Evolutionary conservation across 2,113 vertebrate species (phyloP).

Genomic region (Carlito syrichta): DNA sequence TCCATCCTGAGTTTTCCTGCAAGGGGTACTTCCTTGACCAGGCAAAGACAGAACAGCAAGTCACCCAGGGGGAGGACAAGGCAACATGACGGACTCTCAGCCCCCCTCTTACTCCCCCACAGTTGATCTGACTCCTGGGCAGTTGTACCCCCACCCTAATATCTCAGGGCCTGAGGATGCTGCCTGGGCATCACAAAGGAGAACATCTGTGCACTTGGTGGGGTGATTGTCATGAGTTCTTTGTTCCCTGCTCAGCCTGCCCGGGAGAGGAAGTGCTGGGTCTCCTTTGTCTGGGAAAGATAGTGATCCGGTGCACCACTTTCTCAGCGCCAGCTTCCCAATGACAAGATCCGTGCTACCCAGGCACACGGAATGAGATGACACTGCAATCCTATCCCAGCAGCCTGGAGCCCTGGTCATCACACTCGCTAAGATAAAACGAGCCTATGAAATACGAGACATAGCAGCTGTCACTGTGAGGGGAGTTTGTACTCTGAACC

Average conservation of each 20-base stretch:
- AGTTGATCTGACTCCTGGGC: not conserved
- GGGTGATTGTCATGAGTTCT: not conserved
- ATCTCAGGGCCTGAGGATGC: not conserved
- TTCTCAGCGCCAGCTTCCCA: not conserved
- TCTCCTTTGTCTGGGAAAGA: not conserved
- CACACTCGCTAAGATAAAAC: not conserved
- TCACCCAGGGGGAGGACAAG: rapidly evolving
- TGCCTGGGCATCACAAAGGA: not conserved
- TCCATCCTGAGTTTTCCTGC: rapidly evolving
- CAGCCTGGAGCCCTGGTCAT: not conserved
- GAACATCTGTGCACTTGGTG: not conserved
- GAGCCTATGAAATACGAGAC: not conserved
- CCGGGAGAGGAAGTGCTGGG: rapidly evolving
- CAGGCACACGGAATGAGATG: not conserved
- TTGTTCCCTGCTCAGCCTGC: not conserved
- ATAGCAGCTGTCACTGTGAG: not conserved
- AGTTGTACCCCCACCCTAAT: rapidly evolving
- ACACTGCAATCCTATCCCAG: not conserved
- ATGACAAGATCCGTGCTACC: not conserved
- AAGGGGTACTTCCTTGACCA: not conserved
- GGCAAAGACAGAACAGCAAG: not conserved
- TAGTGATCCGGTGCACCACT: not conserved
- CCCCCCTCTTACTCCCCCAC: no score
- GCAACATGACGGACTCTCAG: not conserved
- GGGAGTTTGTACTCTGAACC: no score